A percentile compares a stretch with the other conserved stretches of the same genome.
phyloP scores from a whole-genome alignment of 1,140 invertebrate genomes.

The Lepidurus arcticus region DNA sequence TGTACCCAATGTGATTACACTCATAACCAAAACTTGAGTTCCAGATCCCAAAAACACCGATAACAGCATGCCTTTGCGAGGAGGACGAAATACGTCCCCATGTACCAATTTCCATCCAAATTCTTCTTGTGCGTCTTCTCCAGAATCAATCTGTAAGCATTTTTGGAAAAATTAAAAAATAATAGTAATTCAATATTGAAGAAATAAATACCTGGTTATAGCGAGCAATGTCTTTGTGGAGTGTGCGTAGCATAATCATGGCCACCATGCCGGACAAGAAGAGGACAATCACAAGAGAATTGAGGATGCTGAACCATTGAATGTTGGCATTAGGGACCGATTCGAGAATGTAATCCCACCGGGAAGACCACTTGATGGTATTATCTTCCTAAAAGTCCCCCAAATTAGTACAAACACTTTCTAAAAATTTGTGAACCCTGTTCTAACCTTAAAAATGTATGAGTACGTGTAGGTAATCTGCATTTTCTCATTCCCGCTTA shows the following conservation, averaged over 20 bases:
- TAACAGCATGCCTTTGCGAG: slow-evolving; percentile 92
- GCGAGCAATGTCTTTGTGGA: slow-evolving; percentile 97
- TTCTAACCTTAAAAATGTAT: slow-evolving; percentile 65
- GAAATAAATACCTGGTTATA: slow-evolving; percentile 78
- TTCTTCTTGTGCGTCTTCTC: slow-evolving; percentile 96
- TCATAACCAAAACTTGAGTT: slow-evolving; percentile 71
- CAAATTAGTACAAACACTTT: slow-evolving; percentile 25
- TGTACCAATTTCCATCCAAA: slow-evolving; percentile 99
- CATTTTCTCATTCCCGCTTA: slow-evolving; percentile 48
- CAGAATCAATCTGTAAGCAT: slow-evolving; percentile 68
- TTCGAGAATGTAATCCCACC: slow-evolving; percentile 99
- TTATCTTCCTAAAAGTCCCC: slow-evolving; percentile 37
- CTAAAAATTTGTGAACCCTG: neutral
- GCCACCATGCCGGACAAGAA: slow-evolving; percentile 97
- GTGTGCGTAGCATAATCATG: slow-evolving; percentile 94
- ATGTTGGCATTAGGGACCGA: slow-evolving; percentile 98
- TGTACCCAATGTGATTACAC: slow-evolving; percentile 57
- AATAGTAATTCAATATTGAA: slow-evolving; percentile 5
- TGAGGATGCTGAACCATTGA: slow-evolving; percentile 95
- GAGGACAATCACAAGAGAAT: slow-evolving; percentile 80
- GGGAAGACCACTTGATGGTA: slow-evolving; percentile 89
- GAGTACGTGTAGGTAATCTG: slow-evolving; percentile 81
- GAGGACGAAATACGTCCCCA: slow-evolving; percentile 90
- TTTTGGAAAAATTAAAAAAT: neutral
- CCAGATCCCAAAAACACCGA: slow-evolving; percentile 93